These are phyloP conservation scores for Talpa occidentalis DNA, from an alignment of 2,113 vertebrate genomes.

Conservation along the genomic window DNA sequence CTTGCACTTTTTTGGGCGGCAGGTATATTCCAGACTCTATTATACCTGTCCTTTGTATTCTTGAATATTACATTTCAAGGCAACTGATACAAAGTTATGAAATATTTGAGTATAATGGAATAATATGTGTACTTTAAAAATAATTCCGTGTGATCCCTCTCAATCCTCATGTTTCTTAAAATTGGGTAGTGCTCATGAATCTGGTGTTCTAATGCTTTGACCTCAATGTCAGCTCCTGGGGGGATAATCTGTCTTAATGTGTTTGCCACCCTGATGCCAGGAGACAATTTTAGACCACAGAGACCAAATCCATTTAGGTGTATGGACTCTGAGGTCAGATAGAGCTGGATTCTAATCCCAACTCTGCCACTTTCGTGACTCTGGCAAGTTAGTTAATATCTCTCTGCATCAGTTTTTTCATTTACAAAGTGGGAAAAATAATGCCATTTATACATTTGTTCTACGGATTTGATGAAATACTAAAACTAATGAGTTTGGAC, in stretches of 20 bases:
- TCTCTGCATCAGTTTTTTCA: neutral
- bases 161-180: neutral
- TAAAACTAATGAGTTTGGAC: neutral
- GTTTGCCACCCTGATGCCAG: neutral
- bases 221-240: neutral
- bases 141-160: neutral
- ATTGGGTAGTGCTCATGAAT: neutral
- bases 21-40: neutral
- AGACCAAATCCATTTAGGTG: neutral
- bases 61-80: conserved; percentile 26
- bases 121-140: neutral
- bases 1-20: neutral
- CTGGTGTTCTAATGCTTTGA: neutral
- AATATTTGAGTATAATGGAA: neutral
- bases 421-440: neutral
- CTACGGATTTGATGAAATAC: neutral
- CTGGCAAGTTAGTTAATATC: neutral
- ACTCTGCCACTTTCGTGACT: neutral
- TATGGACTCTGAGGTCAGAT: neutral
- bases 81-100: neutral
- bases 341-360: neutral
- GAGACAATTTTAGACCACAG: neutral
- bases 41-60: neutral
- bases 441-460: neutral
- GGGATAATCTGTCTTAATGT: neutral